Evolutionary conservation across 2,888 invertebrate genomes (phyloP).

Genomic region (Thereva unica): DNA sequence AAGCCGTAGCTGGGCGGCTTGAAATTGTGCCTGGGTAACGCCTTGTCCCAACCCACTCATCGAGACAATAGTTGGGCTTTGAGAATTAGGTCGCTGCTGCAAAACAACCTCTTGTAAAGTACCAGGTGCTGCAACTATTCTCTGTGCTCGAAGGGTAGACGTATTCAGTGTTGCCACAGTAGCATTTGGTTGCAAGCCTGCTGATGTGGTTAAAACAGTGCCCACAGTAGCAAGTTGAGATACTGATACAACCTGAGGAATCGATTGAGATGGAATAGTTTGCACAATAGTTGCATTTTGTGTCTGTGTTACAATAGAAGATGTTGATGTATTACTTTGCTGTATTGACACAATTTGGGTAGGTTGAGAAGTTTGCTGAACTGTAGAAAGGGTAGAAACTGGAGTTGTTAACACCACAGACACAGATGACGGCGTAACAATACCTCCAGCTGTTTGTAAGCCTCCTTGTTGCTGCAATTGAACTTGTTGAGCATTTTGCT

Average conservation of each 20-base stretch:
- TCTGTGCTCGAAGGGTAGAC: constrained; percentile 54
- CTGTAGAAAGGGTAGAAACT: constrained; percentile 52
- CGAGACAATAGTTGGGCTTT: constrained; percentile 57
- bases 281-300: constrained; percentile 54
- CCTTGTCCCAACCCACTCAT: constrained; percentile 54
- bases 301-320: constrained; percentile 45
- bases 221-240: constrained; percentile 57
- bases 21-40: constrained; percentile 53
- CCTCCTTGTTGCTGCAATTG: constrained; percentile 42
- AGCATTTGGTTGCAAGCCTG: constrained; percentile 51
- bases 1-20: constrained; percentile 54
- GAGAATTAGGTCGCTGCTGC: constrained; percentile 54
- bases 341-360: constrained; percentile 57
- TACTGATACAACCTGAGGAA: constrained; percentile 58
- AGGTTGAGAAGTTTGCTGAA: constrained; percentile 41
- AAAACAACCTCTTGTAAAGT: constrained; percentile 56
- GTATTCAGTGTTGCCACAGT: constrained; percentile 55
- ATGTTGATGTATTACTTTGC: constrained; percentile 50
- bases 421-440: constrained; percentile 52
- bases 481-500: constrained; percentile 50
- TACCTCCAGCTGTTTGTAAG: constrained; percentile 45
- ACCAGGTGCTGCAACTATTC: constrained; percentile 54
- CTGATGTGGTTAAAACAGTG: constrained; percentile 56
- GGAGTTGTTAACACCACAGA: constrained; percentile 58
- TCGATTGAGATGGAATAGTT: constrained; percentile 52